Conservation (phyloP, 2,797 vertebrate species). For the Scolopax rusticola region DNA sequence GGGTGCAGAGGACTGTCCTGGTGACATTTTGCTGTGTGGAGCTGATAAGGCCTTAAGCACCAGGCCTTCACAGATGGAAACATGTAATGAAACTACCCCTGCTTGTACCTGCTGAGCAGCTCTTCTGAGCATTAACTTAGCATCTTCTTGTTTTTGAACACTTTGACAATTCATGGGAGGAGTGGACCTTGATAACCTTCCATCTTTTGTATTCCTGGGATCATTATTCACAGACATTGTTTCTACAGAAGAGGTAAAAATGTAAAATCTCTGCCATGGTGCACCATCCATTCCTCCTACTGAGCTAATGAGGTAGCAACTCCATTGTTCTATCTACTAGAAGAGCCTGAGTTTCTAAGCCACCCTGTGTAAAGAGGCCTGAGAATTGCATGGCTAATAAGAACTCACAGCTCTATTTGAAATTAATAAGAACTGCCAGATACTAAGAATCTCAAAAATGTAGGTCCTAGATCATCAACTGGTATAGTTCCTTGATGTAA, state of each 20-base stretch:
- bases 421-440: neutral
- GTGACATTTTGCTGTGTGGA: neutral
- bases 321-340: neutral
- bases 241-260: neutral
- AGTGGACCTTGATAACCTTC: neutral
- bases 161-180: neutral
- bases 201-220: neutral
- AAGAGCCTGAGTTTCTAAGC: neutral
- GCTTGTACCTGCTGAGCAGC: neutral
- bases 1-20: neutral
- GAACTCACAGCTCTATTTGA: neutral
- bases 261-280: neutral
- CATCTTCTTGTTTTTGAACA: neutral
- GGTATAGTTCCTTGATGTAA: neutral
- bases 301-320: neutral
- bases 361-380: neutral
- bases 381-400: neutral
- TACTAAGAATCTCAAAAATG: neutral
- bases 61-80: neutral
- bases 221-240: neutral
- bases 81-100: neutral
- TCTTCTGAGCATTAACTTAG: neutral
- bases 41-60: neutral
- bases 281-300: neutral
- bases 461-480: too few relatives aligned